Percentiles rank a stretch among this genome's conserved stretches.
Conservation (phyloP, 2,888 invertebrate species). For the Sinentomon sp. region DNA sequence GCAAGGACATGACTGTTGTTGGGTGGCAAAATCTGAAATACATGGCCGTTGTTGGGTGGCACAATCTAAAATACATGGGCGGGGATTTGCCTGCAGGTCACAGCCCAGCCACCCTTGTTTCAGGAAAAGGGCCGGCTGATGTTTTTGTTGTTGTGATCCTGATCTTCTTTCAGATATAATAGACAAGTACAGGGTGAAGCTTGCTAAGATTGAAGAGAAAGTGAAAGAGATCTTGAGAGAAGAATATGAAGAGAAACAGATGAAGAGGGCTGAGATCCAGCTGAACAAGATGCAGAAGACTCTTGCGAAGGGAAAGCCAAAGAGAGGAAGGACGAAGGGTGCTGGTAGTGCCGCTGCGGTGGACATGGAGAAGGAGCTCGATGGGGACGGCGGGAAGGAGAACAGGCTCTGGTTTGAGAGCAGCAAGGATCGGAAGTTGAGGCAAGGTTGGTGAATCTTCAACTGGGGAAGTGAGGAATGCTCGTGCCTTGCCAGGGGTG, state of each 20-base stretch:
- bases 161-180: conserved; percentile 35
- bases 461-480: too few species aligned
- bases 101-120: too few species aligned
- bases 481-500: too few species aligned
- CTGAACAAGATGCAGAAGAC: conserved; percentile 39
- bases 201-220: conserved; percentile 44
- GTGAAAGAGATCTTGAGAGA: conserved; percentile 55
- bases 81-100: too few species aligned
- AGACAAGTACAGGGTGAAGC: conserved; percentile 48
- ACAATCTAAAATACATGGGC: too few species aligned
- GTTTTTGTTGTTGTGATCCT: too few species aligned
- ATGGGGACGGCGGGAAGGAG: conserved; percentile 23
- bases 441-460: too few species aligned
- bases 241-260: conserved; percentile 50
- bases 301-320: conserved; percentile 24
- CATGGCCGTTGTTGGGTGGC: too few species aligned
- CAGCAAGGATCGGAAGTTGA: conserved; percentile 40
- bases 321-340: conserved; percentile 19
- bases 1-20: too few species aligned
- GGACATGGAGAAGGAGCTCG: conserved; percentile 14
- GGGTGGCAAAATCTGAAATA: too few species aligned
- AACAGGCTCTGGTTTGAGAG: conserved; percentile 54
- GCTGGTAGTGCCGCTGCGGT: too few species aligned
- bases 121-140: too few species aligned
- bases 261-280: conserved; percentile 59